A percentile compares a stretch with the other conserved stretches of the same genome.
These are phyloP conservation scores for Cartodere bifasciata DNA, from an alignment of 2,888 invertebrate species.

Conservation along the genomic window DNA sequence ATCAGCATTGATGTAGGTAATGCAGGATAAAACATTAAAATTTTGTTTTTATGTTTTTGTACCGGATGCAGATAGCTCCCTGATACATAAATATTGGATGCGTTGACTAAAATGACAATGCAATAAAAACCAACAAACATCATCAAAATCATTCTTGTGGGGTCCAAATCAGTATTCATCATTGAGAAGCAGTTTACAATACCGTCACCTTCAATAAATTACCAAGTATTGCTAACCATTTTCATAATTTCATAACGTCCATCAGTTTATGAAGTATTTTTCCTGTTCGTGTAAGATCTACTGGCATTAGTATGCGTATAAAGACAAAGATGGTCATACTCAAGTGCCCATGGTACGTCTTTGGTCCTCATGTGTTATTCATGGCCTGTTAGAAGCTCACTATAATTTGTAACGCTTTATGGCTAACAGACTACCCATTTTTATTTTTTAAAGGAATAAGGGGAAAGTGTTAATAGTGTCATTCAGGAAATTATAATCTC, in stretches of 20 bases:
- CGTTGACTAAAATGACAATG: no score
- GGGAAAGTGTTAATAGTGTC: no score
- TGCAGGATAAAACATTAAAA: no score
- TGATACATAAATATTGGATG: no score
- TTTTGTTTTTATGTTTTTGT: no score
- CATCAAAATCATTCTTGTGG: slow-evolving; percentile 24
- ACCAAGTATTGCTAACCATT: no score
- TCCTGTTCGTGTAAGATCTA: slow-evolving; percentile 23
- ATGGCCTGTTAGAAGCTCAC: slow-evolving; percentile 24
- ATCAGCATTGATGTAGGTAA: no score
- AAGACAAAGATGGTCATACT: no score
- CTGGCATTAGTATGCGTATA: slow-evolving; percentile 11
- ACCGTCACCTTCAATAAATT: slow-evolving; percentile 35
- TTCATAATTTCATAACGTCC: slow-evolving; percentile 18
- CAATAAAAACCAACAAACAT: no score
- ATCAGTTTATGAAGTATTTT: slow-evolving; percentile 12
- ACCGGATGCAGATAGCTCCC: no score
- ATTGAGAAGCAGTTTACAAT: slow-evolving; percentile 32
- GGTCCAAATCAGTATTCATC: slow-evolving; percentile 32
- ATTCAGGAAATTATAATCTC: no score
- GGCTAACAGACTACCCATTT: slow-evolving; percentile 25
- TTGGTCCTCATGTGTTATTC: slow-evolving; percentile 30
- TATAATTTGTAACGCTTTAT: slow-evolving; percentile 34
- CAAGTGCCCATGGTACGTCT: slow-evolving; percentile 20
- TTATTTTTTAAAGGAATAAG: slow-evolving; percentile 26